Base-by-base conservation (phyloP, 2,888 invertebrate genomes). In the Pardosa pseudoannulata region DNA sequence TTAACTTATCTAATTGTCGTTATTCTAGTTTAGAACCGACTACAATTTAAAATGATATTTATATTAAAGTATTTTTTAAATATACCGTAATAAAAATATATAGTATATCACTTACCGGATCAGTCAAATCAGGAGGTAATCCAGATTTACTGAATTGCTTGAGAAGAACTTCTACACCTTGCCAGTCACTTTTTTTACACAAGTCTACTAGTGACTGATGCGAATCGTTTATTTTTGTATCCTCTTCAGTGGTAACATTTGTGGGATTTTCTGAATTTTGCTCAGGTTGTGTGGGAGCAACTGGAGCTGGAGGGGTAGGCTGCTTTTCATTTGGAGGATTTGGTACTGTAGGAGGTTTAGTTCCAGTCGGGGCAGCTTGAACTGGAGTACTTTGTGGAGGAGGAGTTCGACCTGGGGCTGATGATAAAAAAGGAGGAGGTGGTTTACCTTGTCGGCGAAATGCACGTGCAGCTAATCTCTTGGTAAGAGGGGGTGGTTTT, bases 131-230 rank as follows among this genome's bases (percentile, higher is more conserved):
- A 3, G 83, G 31, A 6, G 83, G 79, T 56, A 88, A 64, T 67
- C 79, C 88, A 65, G 79, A 65, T 64, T 88, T 89, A 19, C 86
- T 82, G 46, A 88, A 81, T 64, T 88, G 88, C 46, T 89, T 89
- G 46, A 89, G 56, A 2, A 89, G 56, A 50, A 88, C 88, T 68
- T 89, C 89, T 3, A 89, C 89, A 9, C 83, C 89, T 23, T 83
- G 73, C 89, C 89, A 89, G 23, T 89, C 89, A 11, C 88, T 74
- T 32, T 79, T 83, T 50, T 76, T 83, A n/a, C 82, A 82, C 39
- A 83, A 23, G 1, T 71, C 41, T 6, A 88, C 23, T 11, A 88
- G 62, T 6, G 23, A 27, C 46, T 81, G 72, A 9, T 70, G 72
- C 19, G 67, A 78, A 56, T 87, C 87, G 62, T 76, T 73, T 6